A percentile compares a stretch with the other conserved stretches of the same genome.
phyloP scores from a whole-genome alignment of 2,797 vertebrate genomes.

The Cyprinella venusta region DNA sequence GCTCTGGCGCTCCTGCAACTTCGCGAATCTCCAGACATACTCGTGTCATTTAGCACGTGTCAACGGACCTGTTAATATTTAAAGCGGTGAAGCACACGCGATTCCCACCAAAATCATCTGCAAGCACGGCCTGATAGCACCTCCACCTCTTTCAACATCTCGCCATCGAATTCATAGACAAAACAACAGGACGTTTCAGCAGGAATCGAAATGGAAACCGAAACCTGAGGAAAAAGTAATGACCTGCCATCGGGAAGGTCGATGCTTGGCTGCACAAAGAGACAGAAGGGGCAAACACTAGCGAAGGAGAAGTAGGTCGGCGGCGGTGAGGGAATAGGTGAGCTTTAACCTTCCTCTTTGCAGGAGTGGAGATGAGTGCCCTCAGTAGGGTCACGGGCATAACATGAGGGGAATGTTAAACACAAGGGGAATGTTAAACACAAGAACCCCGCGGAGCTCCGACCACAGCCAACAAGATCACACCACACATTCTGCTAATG shows the following conservation, averaged over 20 bases:
- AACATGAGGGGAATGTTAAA: constrained; percentile 58
- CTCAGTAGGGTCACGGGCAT: constrained; percentile 46
- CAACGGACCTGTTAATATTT: constrained; percentile 53
- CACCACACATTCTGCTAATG: constrained; percentile 44
- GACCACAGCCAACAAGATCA: constrained; percentile 35
- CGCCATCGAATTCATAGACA: constrained; percentile 9
- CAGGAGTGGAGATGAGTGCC: constrained; percentile 57
- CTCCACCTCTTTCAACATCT: constrained; percentile 44
- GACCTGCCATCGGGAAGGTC: constrained; percentile 57
- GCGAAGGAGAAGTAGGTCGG: constrained; percentile 44
- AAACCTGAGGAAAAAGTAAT: constrained; percentile 54
- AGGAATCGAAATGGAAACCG: constrained; percentile 55
- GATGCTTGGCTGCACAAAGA: constrained; percentile 59
- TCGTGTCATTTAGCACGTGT: constrained; percentile 46
- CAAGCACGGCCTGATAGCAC: constrained; percentile 18
- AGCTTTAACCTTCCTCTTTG: constrained; percentile 60
- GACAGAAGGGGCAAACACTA: constrained; percentile 51
- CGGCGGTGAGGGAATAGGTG: constrained; percentile 51
- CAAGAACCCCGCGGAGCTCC: constrained; percentile 44
- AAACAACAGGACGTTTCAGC: constrained; percentile 34
- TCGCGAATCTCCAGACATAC: constrained; percentile 27
- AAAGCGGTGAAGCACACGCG: constrained; percentile 7
- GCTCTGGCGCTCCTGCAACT: constrained; percentile 37
- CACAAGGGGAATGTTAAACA: constrained; percentile 61
- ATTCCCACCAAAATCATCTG: constrained; percentile 35